A percentile compares a stretch with the other conserved stretches of the same genome.
phyloP scores from a whole-genome alignment of 1,140 invertebrate genomes.

The Hydropsyche tenuis region DNA sequence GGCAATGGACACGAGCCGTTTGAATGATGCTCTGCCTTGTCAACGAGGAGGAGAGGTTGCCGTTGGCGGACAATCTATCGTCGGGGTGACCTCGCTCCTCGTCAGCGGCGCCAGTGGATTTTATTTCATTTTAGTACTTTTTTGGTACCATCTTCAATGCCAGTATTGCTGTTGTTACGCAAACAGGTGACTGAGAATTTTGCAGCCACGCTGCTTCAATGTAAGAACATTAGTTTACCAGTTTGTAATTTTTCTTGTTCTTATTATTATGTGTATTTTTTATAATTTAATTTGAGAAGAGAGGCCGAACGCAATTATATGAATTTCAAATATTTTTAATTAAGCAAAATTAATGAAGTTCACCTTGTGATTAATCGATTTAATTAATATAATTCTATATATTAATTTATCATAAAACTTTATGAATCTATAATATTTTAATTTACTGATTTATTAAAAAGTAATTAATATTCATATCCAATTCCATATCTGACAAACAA shows the following conservation, averaged over 20 bases:
- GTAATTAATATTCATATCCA: too few relatives aligned
- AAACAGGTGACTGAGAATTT: constrained; percentile 19
- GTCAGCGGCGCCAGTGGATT: constrained; percentile 23
- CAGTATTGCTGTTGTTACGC: constrained; percentile 30
- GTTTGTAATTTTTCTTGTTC: not conserved
- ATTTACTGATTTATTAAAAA: too few relatives aligned
- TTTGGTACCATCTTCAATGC: constrained; percentile 21
- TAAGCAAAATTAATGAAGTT: too few relatives aligned
- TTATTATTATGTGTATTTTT: too few relatives aligned
- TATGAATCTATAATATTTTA: too few relatives aligned
- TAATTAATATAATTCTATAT: too few relatives aligned
- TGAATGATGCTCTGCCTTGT: constrained; percentile 32
- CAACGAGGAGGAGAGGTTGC: constrained; percentile 26
- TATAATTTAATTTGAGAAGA: too few relatives aligned
- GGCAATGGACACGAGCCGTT: constrained; percentile 28
- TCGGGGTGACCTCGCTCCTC: constrained; percentile 36
- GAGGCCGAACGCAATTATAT: too few relatives aligned
- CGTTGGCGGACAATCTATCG: constrained; percentile 11
- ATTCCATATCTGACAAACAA: too few relatives aligned
- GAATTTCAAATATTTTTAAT: too few relatives aligned
- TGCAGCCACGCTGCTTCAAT: constrained; percentile 11
- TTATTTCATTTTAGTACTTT: constrained; percentile 27
- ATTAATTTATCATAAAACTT: too few relatives aligned
- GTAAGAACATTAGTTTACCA: constrained; percentile 16
- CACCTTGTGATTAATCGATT: too few relatives aligned